Base-by-base conservation (phyloP, 2,888 invertebrate genomes). In the Lamellibrachia columna region DNA sequence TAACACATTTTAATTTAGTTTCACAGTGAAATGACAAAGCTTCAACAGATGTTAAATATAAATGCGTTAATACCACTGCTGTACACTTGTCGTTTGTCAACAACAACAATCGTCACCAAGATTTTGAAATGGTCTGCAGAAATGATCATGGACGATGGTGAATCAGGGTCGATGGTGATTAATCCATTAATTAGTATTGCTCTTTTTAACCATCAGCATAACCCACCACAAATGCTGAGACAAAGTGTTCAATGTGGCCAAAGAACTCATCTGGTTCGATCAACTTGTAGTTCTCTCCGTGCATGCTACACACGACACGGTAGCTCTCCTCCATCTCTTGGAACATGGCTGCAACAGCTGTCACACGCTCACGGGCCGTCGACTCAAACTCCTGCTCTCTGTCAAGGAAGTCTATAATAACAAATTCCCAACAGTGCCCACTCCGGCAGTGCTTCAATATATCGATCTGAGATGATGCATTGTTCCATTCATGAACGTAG, bases 301-400 rank as follows among this genome's bases (percentile, higher is more conserved):
- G 92, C 53, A 91, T 28, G 15, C 40, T 52, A 55, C 94, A 94
- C 11, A 93, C 93, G n/a, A 91, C 92, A 53, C 75, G 92, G 92
- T 94, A 94, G n/a, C 40, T n/a, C 53, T 92, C 93, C 91, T 94
- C 94, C 94, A 94, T 94, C 75, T 52, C 58, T 22, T 92, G 91
- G 90, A 93, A 93, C 28, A 7, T 91, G n/a, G 93, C 94, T 0
- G 92, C 93, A 2, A 93, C 90, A 15, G n/a, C 92, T 11, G 93
- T 53, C 91, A 94, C 93, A 15, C 91, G 52, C 1, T 28, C 90
- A 7, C 92, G 15, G 0, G 94, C 93, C 2, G 22, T 53, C 53
- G 8, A 60, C 58, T 93, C 92, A 92, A 94, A 94, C 9, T 58
- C 92, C 93, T 94, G 92, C 9, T 92, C 4, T 52, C 91, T 15